Conservation (phyloP, 2,797 vertebrate genomes). For the Hippoglossus hippoglossus region DNA sequence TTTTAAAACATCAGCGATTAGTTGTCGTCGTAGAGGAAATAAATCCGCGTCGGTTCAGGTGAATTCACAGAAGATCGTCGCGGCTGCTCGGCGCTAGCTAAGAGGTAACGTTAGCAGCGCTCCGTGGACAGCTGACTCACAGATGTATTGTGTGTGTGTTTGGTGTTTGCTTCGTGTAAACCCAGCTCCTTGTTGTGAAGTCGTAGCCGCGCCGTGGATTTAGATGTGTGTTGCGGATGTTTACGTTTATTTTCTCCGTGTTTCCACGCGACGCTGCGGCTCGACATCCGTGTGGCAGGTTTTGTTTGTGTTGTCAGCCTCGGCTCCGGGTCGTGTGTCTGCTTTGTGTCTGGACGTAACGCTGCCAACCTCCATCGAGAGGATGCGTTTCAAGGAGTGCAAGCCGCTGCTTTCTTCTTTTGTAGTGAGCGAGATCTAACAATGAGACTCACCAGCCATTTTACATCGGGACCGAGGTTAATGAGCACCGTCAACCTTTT, state of each 20-base stretch:
- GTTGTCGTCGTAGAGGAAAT: neutral
- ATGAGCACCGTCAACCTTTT: neutral
- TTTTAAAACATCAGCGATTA: neutral
- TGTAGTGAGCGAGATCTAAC: constrained; percentile 5
- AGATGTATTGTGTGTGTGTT: neutral
- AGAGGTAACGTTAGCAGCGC: constrained; percentile 63
- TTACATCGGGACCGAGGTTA: constrained; percentile 6
- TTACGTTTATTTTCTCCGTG: constrained; percentile 49
- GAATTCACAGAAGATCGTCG: constrained; percentile 31
- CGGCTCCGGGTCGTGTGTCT: neutral
- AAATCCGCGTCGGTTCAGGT: constrained; percentile 6
- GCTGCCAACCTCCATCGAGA: too few relatives aligned
- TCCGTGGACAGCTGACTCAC: neutral
- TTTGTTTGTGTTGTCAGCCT: constrained; percentile 1
- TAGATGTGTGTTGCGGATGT: constrained; percentile 25
- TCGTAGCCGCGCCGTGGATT: too few relatives aligned
- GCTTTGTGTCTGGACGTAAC: too few relatives aligned
- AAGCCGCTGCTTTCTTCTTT: constrained; percentile 32
- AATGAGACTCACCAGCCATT: constrained; percentile 1
- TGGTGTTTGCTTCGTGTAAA: neutral
- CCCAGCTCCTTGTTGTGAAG: accelerated
- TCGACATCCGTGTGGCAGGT: constrained; percentile 46
- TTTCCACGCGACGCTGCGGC: constrained; percentile 34
- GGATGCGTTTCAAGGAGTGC: neutral
- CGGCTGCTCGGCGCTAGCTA: constrained; percentile 62